Evolutionary conservation across 2,113 vertebrate genomes (phyloP), one percentile per base, ranked within the genome.

Genomic region (Tyrannus savana): DNA sequence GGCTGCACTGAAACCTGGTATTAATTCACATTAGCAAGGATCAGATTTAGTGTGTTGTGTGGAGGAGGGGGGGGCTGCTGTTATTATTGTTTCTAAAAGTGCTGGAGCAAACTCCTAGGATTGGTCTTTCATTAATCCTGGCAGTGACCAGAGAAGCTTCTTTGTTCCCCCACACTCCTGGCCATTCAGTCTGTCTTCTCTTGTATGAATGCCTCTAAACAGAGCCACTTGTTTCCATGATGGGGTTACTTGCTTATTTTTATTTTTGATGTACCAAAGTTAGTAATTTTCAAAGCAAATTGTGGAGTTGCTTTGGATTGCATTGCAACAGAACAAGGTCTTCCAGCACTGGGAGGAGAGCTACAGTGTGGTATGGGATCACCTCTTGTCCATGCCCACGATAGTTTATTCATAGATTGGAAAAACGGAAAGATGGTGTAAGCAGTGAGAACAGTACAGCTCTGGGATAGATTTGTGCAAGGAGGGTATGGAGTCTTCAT

Each of bases 1-100:
- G 91, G 87, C 93, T 59, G 76, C 55, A 71, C 89, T 68, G 82
- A 87, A 91, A 96, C 89, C 88, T 91, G 86, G 84, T 53, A 85
- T 87, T 82, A 93, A 87, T 95, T 95, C 95, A 95, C 91, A 74
- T 71, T 89, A 93, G 62, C 69, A 62, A 60, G 85, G 87, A 96
- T 90, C 50, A 87, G 74, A 83, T 95, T 79, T 79, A 88, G 22
- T 16, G 63, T 14, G 25, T 66, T 77, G 50, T 50, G 50, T 44
- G 53, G 47, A 62, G 74, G 62, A 67, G 56, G 60, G 85, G 52
- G 35, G n/a, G n/a, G n/a, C n/a, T n/a, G n/a, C 85, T 96, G 73
- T 93, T 92, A 72, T 89, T 95, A 83, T 86, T 74, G 49, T 87
- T 96, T 96, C 66, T 73, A 59, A 92, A 96, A 94, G 62, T 95